A percentile compares a stretch with the other conserved stretches of the same genome.
phyloP scores from a whole-genome alignment of 2,888 invertebrate genomes.

The Ernsta delagoae region DNA sequence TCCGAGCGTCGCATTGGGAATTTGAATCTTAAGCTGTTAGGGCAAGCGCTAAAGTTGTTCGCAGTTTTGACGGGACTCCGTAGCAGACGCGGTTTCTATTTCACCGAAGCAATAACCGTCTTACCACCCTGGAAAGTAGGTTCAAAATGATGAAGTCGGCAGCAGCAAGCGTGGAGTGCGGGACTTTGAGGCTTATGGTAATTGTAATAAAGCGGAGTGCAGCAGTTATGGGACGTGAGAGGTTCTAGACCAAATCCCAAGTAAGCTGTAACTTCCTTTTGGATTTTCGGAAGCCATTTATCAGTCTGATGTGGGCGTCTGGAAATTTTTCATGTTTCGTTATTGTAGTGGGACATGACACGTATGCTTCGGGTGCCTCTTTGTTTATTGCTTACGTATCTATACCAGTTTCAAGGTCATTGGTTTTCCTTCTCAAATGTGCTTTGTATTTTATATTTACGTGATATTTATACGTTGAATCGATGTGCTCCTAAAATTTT shows the following conservation, averaged over 20 bases:
- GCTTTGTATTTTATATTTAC: not conserved
- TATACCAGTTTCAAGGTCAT: slow-evolving; percentile 54
- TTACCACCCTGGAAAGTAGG: slow-evolving; percentile 79
- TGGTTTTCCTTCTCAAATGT: slow-evolving; percentile 1
- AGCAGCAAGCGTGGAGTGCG: slow-evolving; percentile 74
- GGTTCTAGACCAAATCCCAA: slow-evolving; percentile 86
- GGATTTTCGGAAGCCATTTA: slow-evolving; percentile 86
- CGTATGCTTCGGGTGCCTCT: slow-evolving; percentile 62
- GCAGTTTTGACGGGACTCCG: slow-evolving; percentile 62
- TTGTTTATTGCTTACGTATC: slow-evolving; percentile 68
- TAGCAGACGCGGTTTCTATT: slow-evolving; percentile 78
- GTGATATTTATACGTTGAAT: not conserved
- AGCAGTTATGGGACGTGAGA: slow-evolving; percentile 85
- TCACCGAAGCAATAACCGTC: slow-evolving; percentile 82
- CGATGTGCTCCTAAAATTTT: not conserved
- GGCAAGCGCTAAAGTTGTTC: slow-evolving; percentile 74
- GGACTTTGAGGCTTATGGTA: slow-evolving; percentile 85
- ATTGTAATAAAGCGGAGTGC: slow-evolving; percentile 86
- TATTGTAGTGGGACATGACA: slow-evolving; percentile 79
- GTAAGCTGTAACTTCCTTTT: slow-evolving; percentile 86
- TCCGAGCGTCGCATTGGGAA: slow-evolving; percentile 50
- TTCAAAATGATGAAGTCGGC: slow-evolving; percentile 81
- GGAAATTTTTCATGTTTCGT: slow-evolving; percentile 86
- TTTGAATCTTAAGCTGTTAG: slow-evolving; percentile 69
- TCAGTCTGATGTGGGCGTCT: slow-evolving; percentile 85